These are phyloP conservation scores for Pipistrellus pygmaeus DNA, from an alignment of 2,797 vertebrate species.

Conservation along the genomic window DNA sequence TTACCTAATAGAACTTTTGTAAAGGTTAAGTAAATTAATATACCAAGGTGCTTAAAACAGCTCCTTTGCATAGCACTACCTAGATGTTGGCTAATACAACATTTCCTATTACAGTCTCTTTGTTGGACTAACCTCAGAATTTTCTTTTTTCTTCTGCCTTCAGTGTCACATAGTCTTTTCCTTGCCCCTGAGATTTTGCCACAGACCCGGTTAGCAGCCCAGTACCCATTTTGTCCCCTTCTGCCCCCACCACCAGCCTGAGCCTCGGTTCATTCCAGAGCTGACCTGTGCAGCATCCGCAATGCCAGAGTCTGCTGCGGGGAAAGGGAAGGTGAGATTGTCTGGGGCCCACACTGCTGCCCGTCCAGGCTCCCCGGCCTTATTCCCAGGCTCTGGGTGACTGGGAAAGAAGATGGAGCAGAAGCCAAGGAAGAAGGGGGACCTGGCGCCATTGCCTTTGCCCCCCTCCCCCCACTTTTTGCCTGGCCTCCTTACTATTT, in stretches of 20 bases:
- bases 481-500: background rate
- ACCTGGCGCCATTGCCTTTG: background rate
- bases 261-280: background rate
- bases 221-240: background rate
- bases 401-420: background rate
- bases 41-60: background rate
- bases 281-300: too few species aligned
- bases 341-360: fast-evolving
- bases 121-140: background rate
- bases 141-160: background rate
- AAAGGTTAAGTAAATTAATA: background rate
- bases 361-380: background rate
- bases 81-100: background rate
- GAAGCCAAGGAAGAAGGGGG: background rate
- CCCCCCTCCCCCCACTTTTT: background rate
- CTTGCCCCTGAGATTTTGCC: background rate
- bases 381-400: too few species aligned
- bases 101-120: background rate
- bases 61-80: background rate
- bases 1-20: background rate
- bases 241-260: fast-evolving
- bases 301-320: too few species aligned
- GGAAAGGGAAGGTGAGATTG: background rate
- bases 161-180: background rate
- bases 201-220: background rate